Evolutionary conservation across 2,797 vertebrate species (phyloP), one percentile per base, ranked within the genome.

Genomic region (Platyrinchus mystaceus): DNA sequence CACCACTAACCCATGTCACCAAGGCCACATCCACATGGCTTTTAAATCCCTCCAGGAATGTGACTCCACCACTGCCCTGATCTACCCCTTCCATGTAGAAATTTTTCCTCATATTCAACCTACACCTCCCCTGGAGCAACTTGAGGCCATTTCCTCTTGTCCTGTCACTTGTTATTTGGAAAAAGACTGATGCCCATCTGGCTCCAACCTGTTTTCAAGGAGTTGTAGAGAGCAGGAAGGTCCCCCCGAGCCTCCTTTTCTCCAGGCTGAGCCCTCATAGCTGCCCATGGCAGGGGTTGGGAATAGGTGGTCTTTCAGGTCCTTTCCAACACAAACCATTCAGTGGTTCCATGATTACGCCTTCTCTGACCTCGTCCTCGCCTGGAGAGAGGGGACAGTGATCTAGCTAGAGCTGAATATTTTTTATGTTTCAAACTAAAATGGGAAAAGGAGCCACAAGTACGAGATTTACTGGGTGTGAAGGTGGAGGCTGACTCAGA

Each of bases 401-500:
- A 76, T 80, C 47, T 9, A 52, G 36, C 23, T 34, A 0, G 2
- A 49, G 36, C 0, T 63, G 52, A 73, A 7, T 43, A 63, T 34
- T 76, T 84, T 69, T 16, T 26, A 13, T 21, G 11, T 69, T 79
- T 73, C 71, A 37, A 76, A 59, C 30, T 14, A 39, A 87, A 82
- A 52, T 12, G 55, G 58, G 47, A 50, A 59, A 87, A 93, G 30
- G 60, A 94, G 39, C n/a, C 32, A 6, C 39, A 63, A 88, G 21
- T 27, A 22, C 56, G 85, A 67, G 77, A 86, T 75, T 78, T 78
- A 52, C 62, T 44, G 80, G 7, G 36, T 81, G 49, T 47, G 60
- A 94, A 86, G 63, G 66, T 56, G 64, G 69, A 63, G 32, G 76
- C 53, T 93, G 94, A 90, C 77, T 96, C 90, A 94, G 77, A 90